Base-by-base conservation (phyloP, 2,888 invertebrate species). In the Hemithea aestivaria region DNA sequence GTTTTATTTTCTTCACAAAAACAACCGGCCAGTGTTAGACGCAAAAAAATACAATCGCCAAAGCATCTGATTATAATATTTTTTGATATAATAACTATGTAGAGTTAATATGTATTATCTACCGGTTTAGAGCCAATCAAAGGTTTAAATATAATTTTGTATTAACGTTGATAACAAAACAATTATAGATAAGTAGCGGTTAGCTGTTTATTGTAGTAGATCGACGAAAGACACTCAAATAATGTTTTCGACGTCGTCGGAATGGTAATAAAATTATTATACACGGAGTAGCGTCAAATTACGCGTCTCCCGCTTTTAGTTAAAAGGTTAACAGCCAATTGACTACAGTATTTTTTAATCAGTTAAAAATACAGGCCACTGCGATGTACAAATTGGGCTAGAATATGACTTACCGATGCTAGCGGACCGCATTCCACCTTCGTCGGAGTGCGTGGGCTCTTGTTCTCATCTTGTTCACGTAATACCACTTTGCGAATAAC, bases 281-380 rank as follows among this genome's bases (percentile, higher is more conserved):
- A 83, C 78, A 80, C 75, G 72, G 72, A 74, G 73, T 66, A 84
- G 85, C 83, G 84, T 87, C 85, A 82, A 83, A 87, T 87, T 87
- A 87, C 87, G 82, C 80, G 74, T 74, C 76, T 84, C 80, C 78
- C 79, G 84, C 82, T 83, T 83, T 83, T 81, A 87, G 87, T 87
- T 87, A 87, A 87, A 87, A 87, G 87, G 87, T 87, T 87, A 87
- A 87, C 85, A 87, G 73, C 65, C 87, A 87, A 87, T 87, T 87
- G 87, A 87, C 85, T 82, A 84, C 78, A 73, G 81, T 80, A 82
- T 83, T 83, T 79, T 83, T 79, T 82, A 84, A 87, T 85, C 84
- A 85, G 85, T 87, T 87, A 85, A 84, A 85, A 83, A 85, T 85
- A 84, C 60, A 75, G 80, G 69, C 76, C 74, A 73, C 67, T 67